phyloP scores from a whole-genome alignment of 2,888 invertebrate species.

The Ceraclea dissimilis region DNA sequence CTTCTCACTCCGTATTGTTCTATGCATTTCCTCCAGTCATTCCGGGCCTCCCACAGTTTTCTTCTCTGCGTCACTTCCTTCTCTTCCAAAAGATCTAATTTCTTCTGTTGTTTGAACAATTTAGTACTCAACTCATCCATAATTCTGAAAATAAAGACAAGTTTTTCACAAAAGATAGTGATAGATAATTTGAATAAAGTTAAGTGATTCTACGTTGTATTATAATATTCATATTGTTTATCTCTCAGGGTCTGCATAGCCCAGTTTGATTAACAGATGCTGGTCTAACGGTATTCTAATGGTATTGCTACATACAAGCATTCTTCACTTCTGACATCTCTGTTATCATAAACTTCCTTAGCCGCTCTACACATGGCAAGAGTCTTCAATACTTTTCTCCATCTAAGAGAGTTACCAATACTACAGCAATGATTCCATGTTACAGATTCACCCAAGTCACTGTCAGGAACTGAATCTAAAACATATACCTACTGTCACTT shows the following conservation, averaged over 20 bases:
- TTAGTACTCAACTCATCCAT: not conserved
- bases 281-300: no score
- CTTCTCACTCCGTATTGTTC: not conserved
- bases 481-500: no score
- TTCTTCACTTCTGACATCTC: not conserved
- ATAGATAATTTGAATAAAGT: no score
- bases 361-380: not conserved
- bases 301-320: not conserved
- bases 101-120: not conserved
- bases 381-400: slow-evolving; percentile 6
- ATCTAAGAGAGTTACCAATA: slow-evolving; percentile 4
- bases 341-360: not conserved
- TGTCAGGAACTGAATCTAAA: slow-evolving; percentile 3
- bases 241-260: no score
- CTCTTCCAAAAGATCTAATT: slow-evolving; percentile 2
- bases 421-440: not conserved
- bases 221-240: no score
- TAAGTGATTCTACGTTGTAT: no score
- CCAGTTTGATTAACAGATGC: no score
- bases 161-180: no score
- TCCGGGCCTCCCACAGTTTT: not conserved
- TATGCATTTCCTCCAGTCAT: slow-evolving; percentile 2
- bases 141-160: slow-evolving; percentile 3
- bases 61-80: not conserved
- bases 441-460: not conserved